phyloP scores from a whole-genome alignment of 2,113 vertebrate species.

The Carettochelys insculpta region DNA sequence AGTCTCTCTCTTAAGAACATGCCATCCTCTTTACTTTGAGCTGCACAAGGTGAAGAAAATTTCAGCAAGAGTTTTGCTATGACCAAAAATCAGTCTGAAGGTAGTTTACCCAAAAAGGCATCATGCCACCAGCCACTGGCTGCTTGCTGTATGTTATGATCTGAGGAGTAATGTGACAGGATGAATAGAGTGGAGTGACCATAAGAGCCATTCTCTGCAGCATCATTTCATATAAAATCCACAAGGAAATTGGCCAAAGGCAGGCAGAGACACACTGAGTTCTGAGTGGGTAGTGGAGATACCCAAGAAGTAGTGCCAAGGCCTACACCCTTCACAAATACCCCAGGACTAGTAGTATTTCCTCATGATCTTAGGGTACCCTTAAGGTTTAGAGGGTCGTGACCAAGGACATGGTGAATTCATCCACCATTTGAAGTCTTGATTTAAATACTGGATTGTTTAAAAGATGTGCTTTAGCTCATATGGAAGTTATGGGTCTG shows the following conservation, averaged over 20 bases:
- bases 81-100: neutral
- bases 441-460: too few relatives aligned
- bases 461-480: too few relatives aligned
- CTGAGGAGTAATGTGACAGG: neutral
- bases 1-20: too few relatives aligned
- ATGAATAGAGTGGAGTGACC: neutral
- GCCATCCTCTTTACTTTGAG: too few relatives aligned
- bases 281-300: neutral
- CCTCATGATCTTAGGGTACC: too few relatives aligned
- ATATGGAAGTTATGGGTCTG: too few relatives aligned
- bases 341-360: neutral
- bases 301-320: neutral
- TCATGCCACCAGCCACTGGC: neutral
- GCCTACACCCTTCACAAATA: neutral
- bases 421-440: too few relatives aligned
- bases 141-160: neutral
- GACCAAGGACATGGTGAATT: too few relatives aligned
- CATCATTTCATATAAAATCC: neutral
- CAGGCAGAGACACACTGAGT: neutral
- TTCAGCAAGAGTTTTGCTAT: too few relatives aligned
- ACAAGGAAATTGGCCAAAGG: neutral
- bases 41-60: too few relatives aligned
- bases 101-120: neutral
- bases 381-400: too few relatives aligned
- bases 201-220: neutral